Conservation (phyloP, 2,113 vertebrate genomes). For the Bettongia penicillata region DNA sequence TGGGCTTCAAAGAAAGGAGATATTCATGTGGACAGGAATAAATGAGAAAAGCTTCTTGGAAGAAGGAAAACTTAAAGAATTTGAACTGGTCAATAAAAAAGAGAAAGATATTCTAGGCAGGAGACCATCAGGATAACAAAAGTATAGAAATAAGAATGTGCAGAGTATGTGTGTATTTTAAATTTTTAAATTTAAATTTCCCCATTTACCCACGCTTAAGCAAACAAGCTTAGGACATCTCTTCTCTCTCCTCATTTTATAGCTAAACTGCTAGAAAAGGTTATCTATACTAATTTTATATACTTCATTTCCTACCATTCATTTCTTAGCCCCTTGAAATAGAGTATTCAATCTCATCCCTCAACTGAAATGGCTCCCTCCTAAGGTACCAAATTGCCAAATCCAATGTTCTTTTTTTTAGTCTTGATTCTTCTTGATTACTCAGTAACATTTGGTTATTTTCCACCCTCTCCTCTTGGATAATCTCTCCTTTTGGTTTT, state of each 20-base stretch:
- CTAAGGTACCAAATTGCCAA: not conserved
- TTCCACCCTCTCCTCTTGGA: too few relatives aligned
- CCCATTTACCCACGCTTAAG: not conserved
- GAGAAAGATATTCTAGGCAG: not conserved
- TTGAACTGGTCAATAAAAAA: not conserved
- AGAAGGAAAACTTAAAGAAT: not conserved
- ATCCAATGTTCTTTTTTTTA: not conserved
- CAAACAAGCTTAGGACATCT: not conserved
- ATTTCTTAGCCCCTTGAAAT: not conserved
- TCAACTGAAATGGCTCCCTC: not conserved
- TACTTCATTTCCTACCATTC: not conserved
- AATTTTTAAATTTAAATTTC: too few relatives aligned
- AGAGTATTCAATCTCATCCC: too few relatives aligned
- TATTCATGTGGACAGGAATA: not conserved
- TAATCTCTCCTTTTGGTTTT: not conserved
- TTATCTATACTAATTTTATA: not conserved
- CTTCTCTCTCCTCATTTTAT: not conserved
- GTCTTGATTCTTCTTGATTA: not conserved
- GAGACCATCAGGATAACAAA: not conserved
- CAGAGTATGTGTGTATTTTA: not conserved
- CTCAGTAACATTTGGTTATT: not conserved
- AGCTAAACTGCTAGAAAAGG: not conserved
- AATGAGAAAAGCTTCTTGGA: not conserved
- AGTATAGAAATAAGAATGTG: not conserved
- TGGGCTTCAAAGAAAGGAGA: not conserved